Conservation (phyloP, 1,140 invertebrate genomes). For the Olivierus martensii region DNA sequence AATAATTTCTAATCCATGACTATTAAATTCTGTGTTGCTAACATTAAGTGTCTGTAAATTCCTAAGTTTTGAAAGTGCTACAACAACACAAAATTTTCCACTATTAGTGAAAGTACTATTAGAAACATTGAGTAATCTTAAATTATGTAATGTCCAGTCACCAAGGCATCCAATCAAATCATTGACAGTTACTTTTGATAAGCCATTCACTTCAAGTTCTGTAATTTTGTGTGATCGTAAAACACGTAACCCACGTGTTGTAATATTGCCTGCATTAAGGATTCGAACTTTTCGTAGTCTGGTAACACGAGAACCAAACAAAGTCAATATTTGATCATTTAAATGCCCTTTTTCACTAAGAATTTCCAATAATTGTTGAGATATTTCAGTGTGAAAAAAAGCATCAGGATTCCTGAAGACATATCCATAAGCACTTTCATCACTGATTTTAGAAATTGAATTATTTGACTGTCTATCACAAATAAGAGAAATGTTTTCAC, state of each 20-base stretch:
- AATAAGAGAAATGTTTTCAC: slow-evolving; percentile 47
- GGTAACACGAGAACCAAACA: slow-evolving; percentile 51
- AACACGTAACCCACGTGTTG: slow-evolving; percentile 46
- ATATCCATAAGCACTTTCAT: slow-evolving; percentile 31
- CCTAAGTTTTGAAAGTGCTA: slow-evolving; percentile 33
- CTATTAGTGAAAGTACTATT: slow-evolving; percentile 47
- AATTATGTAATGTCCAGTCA: slow-evolving; percentile 54
- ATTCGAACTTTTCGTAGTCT: slow-evolving; percentile 39
- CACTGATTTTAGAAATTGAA: slow-evolving; percentile 16
- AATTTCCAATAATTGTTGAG: slow-evolving; percentile 47
- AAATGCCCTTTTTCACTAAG: slow-evolving; percentile 47
- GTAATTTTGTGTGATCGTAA: slow-evolving; percentile 47
- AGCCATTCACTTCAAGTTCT: slow-evolving; percentile 43
- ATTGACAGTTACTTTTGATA: slow-evolving; percentile 42
- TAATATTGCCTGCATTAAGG: slow-evolving; percentile 34
- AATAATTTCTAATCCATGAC: slow-evolving; percentile 49
- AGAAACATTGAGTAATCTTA: slow-evolving; percentile 48
- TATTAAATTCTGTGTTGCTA: slow-evolving; percentile 54
- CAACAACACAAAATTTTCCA: slow-evolving; percentile 33
- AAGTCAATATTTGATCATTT: slow-evolving; percentile 43
- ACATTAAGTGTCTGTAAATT: slow-evolving; percentile 52
- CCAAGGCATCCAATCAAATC: slow-evolving; percentile 52
- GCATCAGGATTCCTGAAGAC: slow-evolving; percentile 47
- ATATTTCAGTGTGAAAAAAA: slow-evolving; percentile 50
- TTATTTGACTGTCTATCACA: slow-evolving; percentile 29